Base-by-base conservation (phyloP, 1,140 invertebrate species). In the Rhyacophila brunnea region DNA sequence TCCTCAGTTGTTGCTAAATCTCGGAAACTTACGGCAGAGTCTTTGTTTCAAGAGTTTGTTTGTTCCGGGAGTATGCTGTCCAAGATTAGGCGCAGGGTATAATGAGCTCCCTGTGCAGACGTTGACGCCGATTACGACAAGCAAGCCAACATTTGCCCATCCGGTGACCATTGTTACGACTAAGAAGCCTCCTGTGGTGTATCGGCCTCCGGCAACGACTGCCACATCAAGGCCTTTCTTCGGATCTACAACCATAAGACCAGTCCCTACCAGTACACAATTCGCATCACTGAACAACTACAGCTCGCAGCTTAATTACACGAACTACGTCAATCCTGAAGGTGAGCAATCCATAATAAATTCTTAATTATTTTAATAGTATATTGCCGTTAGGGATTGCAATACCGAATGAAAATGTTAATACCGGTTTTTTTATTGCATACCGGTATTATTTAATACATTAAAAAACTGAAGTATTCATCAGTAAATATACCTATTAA, bases 21-120 rank as follows among this genome's bases (percentile, higher is more conserved):
- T 95, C 9, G 83, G 85, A 6, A 90, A 86, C 68, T 75, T 96
- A 0, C 77, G 92, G 34, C 89, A 93, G 68, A 94, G 91, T 0
- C 80, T 96, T 6, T 96, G 93, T 69, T 96, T 96, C 68, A 94
- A 95, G 74, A 91, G 89, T 61, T 77, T 95, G 1, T 93, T 95
- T 67, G 89, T 93, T 1, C 93, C 93, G 1, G 93, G 92, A 13
- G 92, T 95, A 1, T 96, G 93, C 69, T 95, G 93, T 75, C 92
- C 92, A 0, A 62, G 81, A 58, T 76, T 84, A 19, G 73, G 72
- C 60, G 55, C 57, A 1, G 68, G 15, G 45, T 72, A 4, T 67
- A 77, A 68, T 40, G 70, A 72, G 61, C 70, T 71, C 49, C 74
- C 53, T 52, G 68, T 49, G 20, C 74, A 77, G 42, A 74, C 68